phyloP scores from a whole-genome alignment of 2,113 vertebrate genomes.

The Azemiops feae region DNA sequence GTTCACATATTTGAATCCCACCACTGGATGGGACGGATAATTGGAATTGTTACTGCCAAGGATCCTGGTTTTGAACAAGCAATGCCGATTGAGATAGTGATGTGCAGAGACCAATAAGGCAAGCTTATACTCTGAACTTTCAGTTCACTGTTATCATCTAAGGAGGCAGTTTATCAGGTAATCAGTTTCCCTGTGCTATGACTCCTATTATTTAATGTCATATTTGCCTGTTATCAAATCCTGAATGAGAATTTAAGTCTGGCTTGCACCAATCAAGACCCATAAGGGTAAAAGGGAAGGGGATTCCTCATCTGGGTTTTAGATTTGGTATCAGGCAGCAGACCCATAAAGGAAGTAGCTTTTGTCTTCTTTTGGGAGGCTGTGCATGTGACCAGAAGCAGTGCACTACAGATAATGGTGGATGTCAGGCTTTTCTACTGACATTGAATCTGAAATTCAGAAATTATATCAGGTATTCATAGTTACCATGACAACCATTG shows the following conservation, averaged over 20 bases:
- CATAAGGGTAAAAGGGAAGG: background rate
- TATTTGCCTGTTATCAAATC: background rate
- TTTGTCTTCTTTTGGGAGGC: background rate
- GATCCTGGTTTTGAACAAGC: background rate
- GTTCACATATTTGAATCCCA: no score
- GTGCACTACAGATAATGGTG: background rate
- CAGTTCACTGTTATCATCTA: background rate
- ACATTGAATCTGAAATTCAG: background rate
- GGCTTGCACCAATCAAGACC: background rate
- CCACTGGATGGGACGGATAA: background rate
- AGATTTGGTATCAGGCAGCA: background rate
- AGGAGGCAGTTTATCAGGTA: background rate
- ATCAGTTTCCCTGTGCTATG: background rate
- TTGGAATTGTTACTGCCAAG: background rate
- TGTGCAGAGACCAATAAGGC: background rate
- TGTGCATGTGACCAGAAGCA: background rate
- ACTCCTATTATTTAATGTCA: background rate
- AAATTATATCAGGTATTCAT: background rate
- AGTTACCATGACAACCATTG: background rate
- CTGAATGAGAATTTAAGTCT: background rate
- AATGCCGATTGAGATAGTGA: background rate
- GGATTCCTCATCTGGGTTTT: background rate
- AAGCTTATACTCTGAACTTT: background rate
- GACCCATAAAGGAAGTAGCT: background rate
- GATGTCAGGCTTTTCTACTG: background rate